phyloP scores from a whole-genome alignment of 2,113 vertebrate genomes.

The Grammomys dolichurus region DNA sequence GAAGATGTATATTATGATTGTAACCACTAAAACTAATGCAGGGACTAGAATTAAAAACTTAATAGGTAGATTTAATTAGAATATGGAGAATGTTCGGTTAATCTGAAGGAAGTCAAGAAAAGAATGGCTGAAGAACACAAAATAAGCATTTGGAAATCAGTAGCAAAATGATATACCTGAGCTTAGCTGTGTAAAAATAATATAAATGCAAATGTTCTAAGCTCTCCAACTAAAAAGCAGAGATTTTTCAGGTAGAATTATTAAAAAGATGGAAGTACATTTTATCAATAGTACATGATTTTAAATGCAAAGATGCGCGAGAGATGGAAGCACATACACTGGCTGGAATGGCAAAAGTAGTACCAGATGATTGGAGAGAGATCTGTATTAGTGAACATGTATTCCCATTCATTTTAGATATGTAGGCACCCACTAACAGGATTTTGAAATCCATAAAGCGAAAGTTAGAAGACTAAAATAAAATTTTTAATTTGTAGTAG shows the following conservation, averaged over 20 bases:
- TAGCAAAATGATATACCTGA: not conserved
- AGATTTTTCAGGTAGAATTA: not conserved
- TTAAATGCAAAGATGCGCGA: not conserved
- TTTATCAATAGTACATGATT: not conserved
- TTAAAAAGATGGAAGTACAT: not conserved
- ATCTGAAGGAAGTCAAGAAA: not conserved
- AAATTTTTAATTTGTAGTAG: not conserved
- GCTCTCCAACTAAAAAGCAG: not conserved
- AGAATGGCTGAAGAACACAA: not conserved
- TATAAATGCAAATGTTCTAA: not conserved
- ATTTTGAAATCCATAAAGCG: not conserved
- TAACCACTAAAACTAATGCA: not conserved
- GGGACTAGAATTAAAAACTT: not conserved
- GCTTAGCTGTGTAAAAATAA: not conserved
- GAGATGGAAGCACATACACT: not conserved
- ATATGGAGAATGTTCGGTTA: not conserved
- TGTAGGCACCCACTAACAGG: not conserved
- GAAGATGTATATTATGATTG: not conserved
- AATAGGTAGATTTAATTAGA: not conserved
- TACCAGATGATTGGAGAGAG: not conserved
- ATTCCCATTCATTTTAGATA: not conserved
- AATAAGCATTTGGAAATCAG: not conserved
- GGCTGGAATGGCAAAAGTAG: no score
- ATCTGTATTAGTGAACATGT: not conserved
- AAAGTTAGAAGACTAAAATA: not conserved